These are phyloP conservation scores for Clarias laeviceps DNA, from an alignment of 2,797 vertebrate species.

Conservation along the genomic window DNA sequence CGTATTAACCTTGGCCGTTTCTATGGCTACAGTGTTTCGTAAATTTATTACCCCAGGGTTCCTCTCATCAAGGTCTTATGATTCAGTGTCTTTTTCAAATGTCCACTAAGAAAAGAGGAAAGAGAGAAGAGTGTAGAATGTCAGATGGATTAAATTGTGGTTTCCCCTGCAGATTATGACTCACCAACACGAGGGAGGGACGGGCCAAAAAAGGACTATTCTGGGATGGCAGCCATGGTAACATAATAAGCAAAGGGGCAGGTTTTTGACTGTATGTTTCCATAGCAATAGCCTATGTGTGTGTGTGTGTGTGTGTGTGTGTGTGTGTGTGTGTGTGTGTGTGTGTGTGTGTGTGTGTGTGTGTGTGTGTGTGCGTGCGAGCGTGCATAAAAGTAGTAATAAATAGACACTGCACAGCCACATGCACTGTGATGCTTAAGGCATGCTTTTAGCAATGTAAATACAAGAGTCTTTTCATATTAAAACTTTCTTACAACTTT, in stretches of 20 bases:
- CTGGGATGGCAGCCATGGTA: conserved; percentile 81
- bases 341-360: conserved; percentile 72
- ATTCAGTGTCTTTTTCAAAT: conserved; percentile 66
- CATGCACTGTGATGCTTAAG: background rate
- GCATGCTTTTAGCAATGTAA: background rate
- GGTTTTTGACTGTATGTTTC: conserved; percentile 73
- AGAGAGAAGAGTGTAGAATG: conserved; percentile 69
- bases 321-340: conserved; percentile 75
- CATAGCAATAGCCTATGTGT: conserved; percentile 74
- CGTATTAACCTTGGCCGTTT: conserved; percentile 64
- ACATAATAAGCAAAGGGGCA: conserved; percentile 82
- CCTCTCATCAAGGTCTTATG: conserved; percentile 63
- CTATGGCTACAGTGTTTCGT: conserved; percentile 71
- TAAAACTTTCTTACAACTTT: background rate
- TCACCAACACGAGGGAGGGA: conserved; percentile 78
- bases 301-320: conserved; percentile 73
- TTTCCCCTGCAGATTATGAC: conserved; percentile 79
- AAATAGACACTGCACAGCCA: conserved; percentile 33
- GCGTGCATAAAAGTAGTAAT: conserved; percentile 51
- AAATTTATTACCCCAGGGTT: conserved; percentile 65
- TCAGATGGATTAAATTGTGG: conserved; percentile 78
- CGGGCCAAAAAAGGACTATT: conserved; percentile 72
- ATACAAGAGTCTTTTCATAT: background rate
- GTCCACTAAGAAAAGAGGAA: conserved; percentile 66
- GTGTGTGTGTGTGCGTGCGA: conserved; percentile 68